phyloP scores from a whole-genome alignment of 2,113 vertebrate genomes.

The Xiphophorus hellerii region DNA sequence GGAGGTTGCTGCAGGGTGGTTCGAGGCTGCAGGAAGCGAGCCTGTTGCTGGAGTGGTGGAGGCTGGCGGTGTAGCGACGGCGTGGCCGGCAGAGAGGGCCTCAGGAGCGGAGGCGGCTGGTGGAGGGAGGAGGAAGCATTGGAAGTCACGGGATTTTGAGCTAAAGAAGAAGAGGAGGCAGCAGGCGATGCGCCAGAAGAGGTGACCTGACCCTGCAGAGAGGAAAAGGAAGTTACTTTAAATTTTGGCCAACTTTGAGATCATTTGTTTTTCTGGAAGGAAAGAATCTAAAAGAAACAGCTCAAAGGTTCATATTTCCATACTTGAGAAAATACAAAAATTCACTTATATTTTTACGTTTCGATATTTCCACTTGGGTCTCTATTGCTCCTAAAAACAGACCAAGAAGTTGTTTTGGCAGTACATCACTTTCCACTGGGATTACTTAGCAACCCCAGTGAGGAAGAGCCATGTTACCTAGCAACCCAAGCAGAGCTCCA shows the following conservation, averaged over 20 bases:
- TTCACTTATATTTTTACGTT: too few species aligned
- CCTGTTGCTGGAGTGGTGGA: slow-evolving; percentile 94
- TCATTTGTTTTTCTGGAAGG: neutral
- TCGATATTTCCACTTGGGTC: too few species aligned
- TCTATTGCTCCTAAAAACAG: too few species aligned
- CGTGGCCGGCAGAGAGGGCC: slow-evolving; percentile 91
- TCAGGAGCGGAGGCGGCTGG: slow-evolving; percentile 94
- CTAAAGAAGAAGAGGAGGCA: slow-evolving; percentile 77
- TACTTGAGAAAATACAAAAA: too few species aligned
- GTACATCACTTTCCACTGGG: too few species aligned
- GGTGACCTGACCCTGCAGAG: slow-evolving; percentile 84
- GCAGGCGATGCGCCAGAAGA: slow-evolving; percentile 89
- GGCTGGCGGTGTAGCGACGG: slow-evolving; percentile 95
- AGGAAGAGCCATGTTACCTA: too few species aligned
- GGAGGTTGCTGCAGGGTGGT: slow-evolving; percentile 92
- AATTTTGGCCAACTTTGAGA: neutral
- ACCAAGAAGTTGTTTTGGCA: too few species aligned
- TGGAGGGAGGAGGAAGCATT: slow-evolving; percentile 80
- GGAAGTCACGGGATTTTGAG: slow-evolving; percentile 80
- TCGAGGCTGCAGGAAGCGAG: slow-evolving; percentile 91
- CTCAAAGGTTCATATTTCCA: neutral
- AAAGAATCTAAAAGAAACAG: neutral
- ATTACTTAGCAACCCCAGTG: too few species aligned
- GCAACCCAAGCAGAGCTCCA: too few species aligned
- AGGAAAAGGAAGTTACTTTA: slow-evolving; percentile 27